A percentile compares a stretch with the other conserved stretches of the same genome.
Evolutionary conservation across 2,113 vertebrate species (phyloP).

Genomic region (Miniopterus natalensis): DNA sequence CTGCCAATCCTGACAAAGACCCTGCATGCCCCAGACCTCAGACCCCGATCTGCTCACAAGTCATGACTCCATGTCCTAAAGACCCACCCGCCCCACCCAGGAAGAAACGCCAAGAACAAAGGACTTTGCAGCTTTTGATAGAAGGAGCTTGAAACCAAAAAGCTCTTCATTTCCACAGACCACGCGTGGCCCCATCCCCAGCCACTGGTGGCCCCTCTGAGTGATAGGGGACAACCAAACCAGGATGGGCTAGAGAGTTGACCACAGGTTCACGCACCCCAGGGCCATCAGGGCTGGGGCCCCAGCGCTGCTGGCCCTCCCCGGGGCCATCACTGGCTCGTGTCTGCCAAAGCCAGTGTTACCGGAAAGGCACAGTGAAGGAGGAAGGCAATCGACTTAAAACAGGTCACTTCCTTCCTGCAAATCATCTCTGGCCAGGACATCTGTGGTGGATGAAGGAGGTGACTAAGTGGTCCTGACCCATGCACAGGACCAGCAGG

Average conservation of each 20-base stretch:
- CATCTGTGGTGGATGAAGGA: background rate
- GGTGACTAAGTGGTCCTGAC: background rate
- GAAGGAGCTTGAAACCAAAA: background rate
- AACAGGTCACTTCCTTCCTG: background rate
- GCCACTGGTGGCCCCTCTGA: background rate
- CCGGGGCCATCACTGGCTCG: fast-evolving
- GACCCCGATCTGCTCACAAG: fast-evolving
- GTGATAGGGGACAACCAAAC: fast-evolving
- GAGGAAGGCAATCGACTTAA: background rate
- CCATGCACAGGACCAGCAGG: fast-evolving
- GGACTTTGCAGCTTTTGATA: background rate
- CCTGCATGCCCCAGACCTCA: background rate
- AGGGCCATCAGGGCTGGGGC: background rate
- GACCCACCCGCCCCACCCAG: background rate
- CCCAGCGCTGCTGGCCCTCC: background rate
- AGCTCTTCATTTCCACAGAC: background rate
- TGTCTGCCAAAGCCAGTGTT: fast-evolving
- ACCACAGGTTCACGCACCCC: background rate
- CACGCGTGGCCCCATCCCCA: background rate
- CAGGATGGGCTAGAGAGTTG: background rate
- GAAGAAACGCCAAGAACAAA: background rate
- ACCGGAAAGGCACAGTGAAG: fast-evolving
- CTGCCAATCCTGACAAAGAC: fast-evolving
- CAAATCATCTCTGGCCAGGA: constrained; percentile 34
- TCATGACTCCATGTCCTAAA: fast-evolving